phyloP scores from a whole-genome alignment of 2,888 invertebrate genomes.

The Anoncus sp. region DNA sequence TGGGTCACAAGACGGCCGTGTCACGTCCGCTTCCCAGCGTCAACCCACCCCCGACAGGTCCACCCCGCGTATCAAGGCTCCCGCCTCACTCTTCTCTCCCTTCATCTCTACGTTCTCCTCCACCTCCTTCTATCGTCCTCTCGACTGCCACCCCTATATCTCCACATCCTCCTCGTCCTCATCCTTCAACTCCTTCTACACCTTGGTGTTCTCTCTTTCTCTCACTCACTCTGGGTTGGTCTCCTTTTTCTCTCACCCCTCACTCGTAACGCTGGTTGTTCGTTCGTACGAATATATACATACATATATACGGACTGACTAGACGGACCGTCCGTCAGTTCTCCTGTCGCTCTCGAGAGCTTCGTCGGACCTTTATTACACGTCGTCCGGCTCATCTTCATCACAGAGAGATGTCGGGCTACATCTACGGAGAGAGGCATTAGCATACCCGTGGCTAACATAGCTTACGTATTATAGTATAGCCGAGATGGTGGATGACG shows the following conservation, averaged over 20 bases:
- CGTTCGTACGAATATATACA: constrained; percentile 43
- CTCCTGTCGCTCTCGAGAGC: constrained; percentile 63
- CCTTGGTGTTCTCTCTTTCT: constrained; percentile 59
- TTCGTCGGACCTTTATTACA: constrained; percentile 81
- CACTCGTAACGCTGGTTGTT: constrained; percentile 50
- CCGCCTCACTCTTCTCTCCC: constrained; percentile 69
- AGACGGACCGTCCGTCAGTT: constrained; percentile 69
- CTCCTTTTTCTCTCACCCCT: constrained; percentile 55
- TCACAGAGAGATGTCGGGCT: constrained; percentile 77
- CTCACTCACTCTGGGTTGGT: constrained; percentile 35
- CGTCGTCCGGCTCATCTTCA: constrained; percentile 81
- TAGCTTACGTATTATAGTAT: constrained; percentile 45
- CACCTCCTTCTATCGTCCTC: constrained; percentile 51
- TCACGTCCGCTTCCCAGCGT: constrained; percentile 81
- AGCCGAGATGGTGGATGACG: constrained; percentile 21
- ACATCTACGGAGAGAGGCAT: constrained; percentile 74
- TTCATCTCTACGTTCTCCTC: constrained; percentile 64
- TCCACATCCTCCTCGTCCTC: constrained; percentile 44
- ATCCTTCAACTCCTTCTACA: constrained; percentile 52
- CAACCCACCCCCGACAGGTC: constrained; percentile 78
- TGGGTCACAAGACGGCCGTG: constrained; percentile 82
- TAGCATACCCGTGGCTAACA: constrained; percentile 73
- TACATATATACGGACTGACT: constrained; percentile 16
- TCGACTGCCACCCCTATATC: constrained; percentile 59
- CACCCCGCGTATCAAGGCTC: constrained; percentile 76